Evolutionary conservation across 2,113 vertebrate species (phyloP), one percentile per base, ranked within the genome.

Genomic region (Hypocryptadius cinnamomeus): DNA sequence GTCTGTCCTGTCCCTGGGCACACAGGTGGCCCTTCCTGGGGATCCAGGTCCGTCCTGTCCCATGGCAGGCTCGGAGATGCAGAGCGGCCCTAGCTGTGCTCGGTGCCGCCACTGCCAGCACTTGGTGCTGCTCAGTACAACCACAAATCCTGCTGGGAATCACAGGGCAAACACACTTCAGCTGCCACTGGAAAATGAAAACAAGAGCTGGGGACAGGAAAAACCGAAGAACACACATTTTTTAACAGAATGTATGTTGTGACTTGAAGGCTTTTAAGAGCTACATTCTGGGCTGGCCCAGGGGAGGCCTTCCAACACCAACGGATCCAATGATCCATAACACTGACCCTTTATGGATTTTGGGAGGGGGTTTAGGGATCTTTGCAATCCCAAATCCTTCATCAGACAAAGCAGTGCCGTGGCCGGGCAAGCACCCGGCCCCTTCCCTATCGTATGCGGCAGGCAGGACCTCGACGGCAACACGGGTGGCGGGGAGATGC

Each of bases 151-250:
- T 11, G 39, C 61, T 7, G 82, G 54, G 13, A 48, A 10, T 25
- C 7, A 14, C 37, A 21, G 8, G 15, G 28, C 27, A 5, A 15
- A 4, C 0, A 14, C 1, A 4, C 37, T 35, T 19, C 20, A 10
- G 70, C 71, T 72, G 11, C 81, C 66, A 6, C 18, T 15, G 42
- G 20, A 40, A 77, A 31, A 40, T 0, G 7, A 19, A 56, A 44
- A 35, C 54, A 44, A 53, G 48, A 15, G 30, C 50, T 28, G 27
- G 50, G 25, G 25, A 39, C 12, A 9, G 33, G n/a, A 17, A 63
- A 47, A 47, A 11, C 6, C 6, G 0, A 48, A 48, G 8, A 50
- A 19, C 7, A 14, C 9, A 2, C 6, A 1, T 13, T 25, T 53
- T 33, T 33, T 2, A 40, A 40, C 1, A 24, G 39, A 50, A 33